Evolutionary conservation across 30 jellyfish, hydroid and myxozoan species (phyloP), one percentile per base, ranked within the genome.

Genomic region (Phacellophora camtschatica): DNA sequence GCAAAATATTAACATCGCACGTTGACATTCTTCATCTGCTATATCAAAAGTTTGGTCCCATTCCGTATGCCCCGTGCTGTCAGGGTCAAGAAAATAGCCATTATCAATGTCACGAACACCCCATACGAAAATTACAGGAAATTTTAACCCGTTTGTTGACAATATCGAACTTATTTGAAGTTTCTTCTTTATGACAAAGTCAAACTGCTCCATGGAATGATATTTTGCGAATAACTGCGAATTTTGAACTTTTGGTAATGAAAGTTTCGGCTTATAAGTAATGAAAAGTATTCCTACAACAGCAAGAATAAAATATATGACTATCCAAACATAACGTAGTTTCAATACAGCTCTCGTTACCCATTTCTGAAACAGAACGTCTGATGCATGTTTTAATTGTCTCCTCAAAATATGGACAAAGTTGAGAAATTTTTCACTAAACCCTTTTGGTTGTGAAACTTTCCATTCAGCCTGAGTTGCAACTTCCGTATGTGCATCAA

Each of bases 81-180:
- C 86, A 6, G 97, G 97, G 85, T 88, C 75, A 3, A 88, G 57
- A 18, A 53, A 82, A 68, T 59, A 50, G 6, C 97, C 97, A 41
- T 65, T 72, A 43, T 88, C 95, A 24, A 53, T 73, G 32, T 74
- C 82, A 35, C 53, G 64, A 11, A 76, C 88, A 1, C 97, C 97
- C 81, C 90, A 81, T 16, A 75, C 91, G 46, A 88, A 62, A 1
- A 29, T 64, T 25, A 81, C 76, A 5, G 82, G 88, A 23, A 51
- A 58, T 25, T 58, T 23, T 0, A 53, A 32, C 4, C 74, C 66
- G 1, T 49, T 56, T 3, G 77, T 23, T 3, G 74, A 45, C 55
- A 51, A 36, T 1, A 75, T 30, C 16, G 48, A 48, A 7, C 66
- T 85, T 1, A 81, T 81, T 65, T 81, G 64, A 9, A 81, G 85